Evolutionary conservation across 2,888 invertebrate species (phyloP).

Genomic region (Laothoe populi): DNA sequence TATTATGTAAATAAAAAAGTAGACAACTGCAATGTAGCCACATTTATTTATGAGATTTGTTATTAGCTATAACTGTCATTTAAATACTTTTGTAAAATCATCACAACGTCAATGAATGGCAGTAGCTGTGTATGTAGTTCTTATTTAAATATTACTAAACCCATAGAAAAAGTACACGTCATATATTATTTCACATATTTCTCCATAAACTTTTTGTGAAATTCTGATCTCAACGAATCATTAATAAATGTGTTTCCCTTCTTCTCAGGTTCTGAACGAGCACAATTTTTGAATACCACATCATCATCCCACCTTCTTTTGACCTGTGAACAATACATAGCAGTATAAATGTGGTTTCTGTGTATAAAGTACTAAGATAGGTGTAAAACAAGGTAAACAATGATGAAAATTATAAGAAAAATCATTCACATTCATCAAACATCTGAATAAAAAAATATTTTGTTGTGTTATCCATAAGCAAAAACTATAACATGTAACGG

Average conservation of each 20-base stretch:
- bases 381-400: too few species aligned
- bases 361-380: too few species aligned
- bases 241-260: constrained; percentile 96
- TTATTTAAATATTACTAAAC: neutral
- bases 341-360: too few species aligned
- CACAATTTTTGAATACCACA: constrained; percentile 99
- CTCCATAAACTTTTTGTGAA: constrained; percentile 99
- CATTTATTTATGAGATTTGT: neutral
- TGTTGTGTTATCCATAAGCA: too few species aligned
- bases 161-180: constrained; percentile 12
- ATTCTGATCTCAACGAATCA: constrained; percentile 98
- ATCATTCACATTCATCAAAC: too few species aligned
- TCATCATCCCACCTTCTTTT: constrained; percentile 99
- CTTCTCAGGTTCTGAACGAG: constrained; percentile 96
- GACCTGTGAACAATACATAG: constrained; percentile 77
- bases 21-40: neutral
- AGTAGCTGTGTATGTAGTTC: neutral
- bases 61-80: neutral
- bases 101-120: neutral
- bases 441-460: too few species aligned
- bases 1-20: too few species aligned
- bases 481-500: too few species aligned
- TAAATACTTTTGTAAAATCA: neutral
- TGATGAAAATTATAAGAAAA: too few species aligned
- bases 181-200: constrained; percentile 97